A percentile compares a stretch with the other conserved stretches of the same genome.
Conservation (phyloP, 2,113 vertebrate species). For the Toxotes jaculatrix region DNA sequence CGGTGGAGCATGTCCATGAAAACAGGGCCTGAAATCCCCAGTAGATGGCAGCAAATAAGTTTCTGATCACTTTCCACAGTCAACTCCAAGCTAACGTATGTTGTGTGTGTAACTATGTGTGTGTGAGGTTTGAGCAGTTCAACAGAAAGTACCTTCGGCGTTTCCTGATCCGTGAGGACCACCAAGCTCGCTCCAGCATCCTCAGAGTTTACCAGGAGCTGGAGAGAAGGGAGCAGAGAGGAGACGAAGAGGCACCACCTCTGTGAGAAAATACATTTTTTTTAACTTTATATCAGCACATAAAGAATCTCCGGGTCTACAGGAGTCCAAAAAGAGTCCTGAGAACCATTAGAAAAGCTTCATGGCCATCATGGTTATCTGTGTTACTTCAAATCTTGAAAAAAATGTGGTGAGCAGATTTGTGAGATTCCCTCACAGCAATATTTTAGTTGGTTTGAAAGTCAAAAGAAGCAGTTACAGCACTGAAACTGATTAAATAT, state of each 20-base stretch:
- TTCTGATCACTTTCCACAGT: background rate
- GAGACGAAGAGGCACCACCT: slow-evolving; percentile 70
- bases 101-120: slow-evolving; percentile 21
- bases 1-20: background rate
- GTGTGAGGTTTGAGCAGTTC: slow-evolving; percentile 86
- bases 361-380: background rate
- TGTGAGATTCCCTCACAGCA: background rate
- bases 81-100: background rate
- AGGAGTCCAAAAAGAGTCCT: background rate
- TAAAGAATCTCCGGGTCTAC: background rate
- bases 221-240: slow-evolving; percentile 85
- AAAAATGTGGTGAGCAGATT: background rate
- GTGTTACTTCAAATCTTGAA: background rate
- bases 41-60: slow-evolving; percentile 70
- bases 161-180: slow-evolving; percentile 86
- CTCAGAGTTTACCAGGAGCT: slow-evolving; percentile 89
- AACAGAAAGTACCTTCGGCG: slow-evolving; percentile 88
- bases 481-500: background rate
- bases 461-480: background rate
- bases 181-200: slow-evolving; percentile 86
- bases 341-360: background rate
- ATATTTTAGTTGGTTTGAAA: background rate
- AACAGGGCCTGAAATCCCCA: slow-evolving; percentile 27
- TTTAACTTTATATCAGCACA: background rate
- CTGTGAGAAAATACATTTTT: slow-evolving; percentile 43